phyloP scores from a whole-genome alignment of 2,888 invertebrate genomes.

The Anticlea derivata region DNA sequence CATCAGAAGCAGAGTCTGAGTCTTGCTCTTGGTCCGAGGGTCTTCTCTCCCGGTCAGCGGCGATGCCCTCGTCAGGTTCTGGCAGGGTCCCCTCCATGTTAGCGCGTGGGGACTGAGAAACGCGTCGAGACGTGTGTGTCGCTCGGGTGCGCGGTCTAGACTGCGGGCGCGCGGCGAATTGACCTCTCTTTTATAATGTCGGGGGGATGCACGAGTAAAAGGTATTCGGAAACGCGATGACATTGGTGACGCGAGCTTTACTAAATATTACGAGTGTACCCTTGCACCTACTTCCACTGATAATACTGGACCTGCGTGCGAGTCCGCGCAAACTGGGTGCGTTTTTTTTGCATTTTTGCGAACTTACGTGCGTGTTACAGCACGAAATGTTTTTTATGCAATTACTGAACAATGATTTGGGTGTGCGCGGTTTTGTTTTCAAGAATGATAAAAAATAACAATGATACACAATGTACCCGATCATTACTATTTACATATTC shows the following conservation, averaged over 20 bases:
- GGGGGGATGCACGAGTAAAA: conserved; percentile 75
- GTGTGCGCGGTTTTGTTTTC: conserved; percentile 17
- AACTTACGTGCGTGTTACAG: conserved; percentile 15
- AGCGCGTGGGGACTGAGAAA: conserved; percentile 36
- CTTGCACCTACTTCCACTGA: conserved; percentile 8
- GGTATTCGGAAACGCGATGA: conserved; percentile 70
- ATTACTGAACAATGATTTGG: conserved; percentile 20
- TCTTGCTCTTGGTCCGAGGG: conserved; percentile 86
- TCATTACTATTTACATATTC: conserved; percentile 5
- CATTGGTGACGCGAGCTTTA: conserved; percentile 54
- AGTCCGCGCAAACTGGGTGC: neutral
- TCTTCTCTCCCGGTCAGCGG: conserved; percentile 75
- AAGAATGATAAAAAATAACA: conserved; percentile 19
- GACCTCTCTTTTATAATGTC: conserved; percentile 73
- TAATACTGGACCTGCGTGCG: conserved; percentile 3
- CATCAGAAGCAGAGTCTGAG: conserved; percentile 87
- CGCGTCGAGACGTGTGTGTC: conserved; percentile 66
- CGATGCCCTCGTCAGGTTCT: conserved; percentile 74
- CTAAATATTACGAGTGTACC: conserved; percentile 12
- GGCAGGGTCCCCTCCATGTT: conserved; percentile 74
- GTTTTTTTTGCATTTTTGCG: conserved; percentile 8
- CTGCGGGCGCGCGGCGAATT: conserved; percentile 76
- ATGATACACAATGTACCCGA: conserved; percentile 9
- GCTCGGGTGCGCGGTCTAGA: conserved; percentile 68
- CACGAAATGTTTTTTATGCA: conserved; percentile 17